phyloP scores from a whole-genome alignment of 1,140 invertebrate genomes.

The Conus ventricosus region DNA sequence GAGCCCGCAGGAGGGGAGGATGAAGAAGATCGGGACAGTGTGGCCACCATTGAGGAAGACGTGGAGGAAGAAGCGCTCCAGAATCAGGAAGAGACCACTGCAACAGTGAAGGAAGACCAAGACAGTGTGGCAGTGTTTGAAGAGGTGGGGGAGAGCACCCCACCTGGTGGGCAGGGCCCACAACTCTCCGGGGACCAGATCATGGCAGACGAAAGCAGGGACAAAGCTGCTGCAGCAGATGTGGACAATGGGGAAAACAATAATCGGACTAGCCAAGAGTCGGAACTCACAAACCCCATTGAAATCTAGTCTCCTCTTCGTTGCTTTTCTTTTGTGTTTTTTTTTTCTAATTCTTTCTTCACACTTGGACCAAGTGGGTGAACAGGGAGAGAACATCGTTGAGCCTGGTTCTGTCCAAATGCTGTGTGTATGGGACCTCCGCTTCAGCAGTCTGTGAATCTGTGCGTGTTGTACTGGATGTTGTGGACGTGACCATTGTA shows the following conservation, averaged over 20 bases:
- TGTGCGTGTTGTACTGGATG: too few relatives aligned
- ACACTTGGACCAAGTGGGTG: too few relatives aligned
- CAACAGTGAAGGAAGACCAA: neutral
- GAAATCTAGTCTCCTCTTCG: conserved; percentile 7
- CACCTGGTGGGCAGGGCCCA: too few relatives aligned
- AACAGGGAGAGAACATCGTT: too few relatives aligned
- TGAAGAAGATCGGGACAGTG: neutral
- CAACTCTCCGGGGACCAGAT: too few relatives aligned
- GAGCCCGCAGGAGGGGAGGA: neutral
- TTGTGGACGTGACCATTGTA: too few relatives aligned
- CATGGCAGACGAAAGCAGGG: neutral
- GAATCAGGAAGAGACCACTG: neutral
- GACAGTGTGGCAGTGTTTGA: neutral
- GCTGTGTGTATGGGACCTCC: too few relatives aligned
- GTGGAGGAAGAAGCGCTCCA: neutral
- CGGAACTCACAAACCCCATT: conserved; percentile 26
- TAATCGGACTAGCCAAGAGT: conserved; percentile 13
- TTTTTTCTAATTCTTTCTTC: too few relatives aligned
- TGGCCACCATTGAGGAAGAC: neutral
- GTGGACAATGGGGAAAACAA: conserved; percentile 7
- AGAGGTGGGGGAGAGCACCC: too few relatives aligned
- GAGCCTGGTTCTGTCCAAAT: too few relatives aligned
- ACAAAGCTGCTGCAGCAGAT: neutral
- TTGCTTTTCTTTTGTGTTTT: too few relatives aligned
- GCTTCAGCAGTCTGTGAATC: too few relatives aligned